phyloP scores from a whole-genome alignment of 2,888 invertebrate species.

The Megastigmus dorsalis region DNA sequence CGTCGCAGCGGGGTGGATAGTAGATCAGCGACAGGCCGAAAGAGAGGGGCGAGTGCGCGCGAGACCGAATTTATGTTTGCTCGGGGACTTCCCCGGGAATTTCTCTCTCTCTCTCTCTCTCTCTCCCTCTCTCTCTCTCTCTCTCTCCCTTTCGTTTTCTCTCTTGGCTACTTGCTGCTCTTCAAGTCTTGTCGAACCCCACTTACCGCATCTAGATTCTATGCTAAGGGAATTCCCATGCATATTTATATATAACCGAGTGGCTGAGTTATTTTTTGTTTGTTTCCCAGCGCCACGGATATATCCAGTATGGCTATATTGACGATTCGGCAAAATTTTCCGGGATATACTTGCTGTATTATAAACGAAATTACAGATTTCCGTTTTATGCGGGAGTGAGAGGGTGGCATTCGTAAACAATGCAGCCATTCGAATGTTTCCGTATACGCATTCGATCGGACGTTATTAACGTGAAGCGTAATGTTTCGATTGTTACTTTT shows the following conservation, averaged over 20 bases:
- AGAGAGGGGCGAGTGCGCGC: background rate
- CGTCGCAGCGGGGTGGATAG: constrained; percentile 11
- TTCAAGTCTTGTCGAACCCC: background rate
- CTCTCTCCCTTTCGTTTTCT: background rate
- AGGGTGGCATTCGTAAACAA: constrained; percentile 21
- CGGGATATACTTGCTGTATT: too few species aligned
- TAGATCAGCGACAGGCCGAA: constrained; percentile 7
- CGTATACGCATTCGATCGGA: too few species aligned
- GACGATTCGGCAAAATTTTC: background rate
- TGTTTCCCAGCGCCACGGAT: background rate
- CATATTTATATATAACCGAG: constrained; percentile 30
- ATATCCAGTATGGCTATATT: background rate
- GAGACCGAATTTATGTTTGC: constrained; percentile 27
- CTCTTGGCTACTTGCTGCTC: background rate
- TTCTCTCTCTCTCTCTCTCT: background rate
- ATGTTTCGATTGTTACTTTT: constrained; percentile 10
- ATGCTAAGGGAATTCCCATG: constrained; percentile 9
- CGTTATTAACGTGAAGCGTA: background rate
- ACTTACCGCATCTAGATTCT: too few species aligned
- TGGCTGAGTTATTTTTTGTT: constrained; percentile 1
- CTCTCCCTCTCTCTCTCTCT: background rate
- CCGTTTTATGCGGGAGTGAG: background rate
- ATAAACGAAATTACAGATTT: too few species aligned
- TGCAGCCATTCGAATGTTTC: too few species aligned
- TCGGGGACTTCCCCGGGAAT: background rate